Evolutionary conservation across 2,113 vertebrate species (phyloP), one percentile per base, ranked within the genome.

Genomic region (Syrrhaptes paradoxus): DNA sequence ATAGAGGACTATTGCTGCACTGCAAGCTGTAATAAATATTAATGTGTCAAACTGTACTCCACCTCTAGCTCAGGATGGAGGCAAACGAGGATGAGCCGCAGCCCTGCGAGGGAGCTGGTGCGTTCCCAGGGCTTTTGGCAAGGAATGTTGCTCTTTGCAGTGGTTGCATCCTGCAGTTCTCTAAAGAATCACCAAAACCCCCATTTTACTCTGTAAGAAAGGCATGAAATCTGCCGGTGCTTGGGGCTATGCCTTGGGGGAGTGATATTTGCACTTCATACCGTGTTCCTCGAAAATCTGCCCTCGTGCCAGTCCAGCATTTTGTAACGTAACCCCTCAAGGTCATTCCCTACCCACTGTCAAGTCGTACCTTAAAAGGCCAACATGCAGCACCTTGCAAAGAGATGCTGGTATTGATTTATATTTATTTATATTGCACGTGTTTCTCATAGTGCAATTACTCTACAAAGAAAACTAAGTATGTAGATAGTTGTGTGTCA

Each of bases 1-100:
- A 65, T 72, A 65, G 10, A 81, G 83, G 83, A 61, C 88, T 89
- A 65, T 24, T 93, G 85, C 92, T 94, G 95, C 79, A 65, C 92
- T 95, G 88, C 90, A 94, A 96, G 80, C 90, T 93, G 88, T 90
- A 88, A 94, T 93, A 96, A 96, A 97, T 95, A 96, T 90, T 90
- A 77, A 96, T 92, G 75, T 95, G 76, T 90, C 92, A 81, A 93
- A 80, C 59, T 24, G 36, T 49, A 75, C 9, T 4, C 55, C 80
- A 90, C 85, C 79, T 96, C 85, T 75, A 1, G 81, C 72, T 68
- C 66, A 86, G 95, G 80, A 36, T 36, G 59, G 87, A 96, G 95
- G 92, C 82, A 81, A 14, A 52, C 45, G 87, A 79, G 86, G 79
- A 67, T 17, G 74, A 83, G 93, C 9, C 0, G 3, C 75, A 90